Percentiles rank a stretch among this genome's conserved stretches.
Evolutionary conservation across 37 sponge, comb jelly and placozoan genomes (phyloP).

Genomic region (Geodia barretti): DNA sequence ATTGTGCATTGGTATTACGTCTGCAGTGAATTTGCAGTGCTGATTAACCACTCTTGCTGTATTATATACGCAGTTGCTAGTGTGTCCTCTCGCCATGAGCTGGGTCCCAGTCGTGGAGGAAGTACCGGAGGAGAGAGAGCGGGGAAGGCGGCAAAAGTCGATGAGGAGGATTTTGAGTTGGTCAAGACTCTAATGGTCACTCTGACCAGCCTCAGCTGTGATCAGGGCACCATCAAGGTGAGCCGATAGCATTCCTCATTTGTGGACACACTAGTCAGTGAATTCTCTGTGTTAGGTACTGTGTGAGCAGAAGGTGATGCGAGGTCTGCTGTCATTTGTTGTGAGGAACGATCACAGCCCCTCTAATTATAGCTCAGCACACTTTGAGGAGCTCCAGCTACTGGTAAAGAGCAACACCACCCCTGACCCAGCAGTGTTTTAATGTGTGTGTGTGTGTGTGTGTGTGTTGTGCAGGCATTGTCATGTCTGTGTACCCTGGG

Average conservation of each 20-base stretch:
- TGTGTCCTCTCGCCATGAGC: conserved; percentile 7
- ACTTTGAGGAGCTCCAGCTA: conserved; percentile 98
- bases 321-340: conserved; percentile 89
- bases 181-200: conserved; percentile 84
- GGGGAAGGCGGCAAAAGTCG: not conserved
- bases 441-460: not conserved
- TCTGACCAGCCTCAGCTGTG: conserved; percentile 64
- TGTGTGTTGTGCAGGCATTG: conserved; percentile 70
- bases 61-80: not conserved
- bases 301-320: conserved; percentile 61
- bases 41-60: no score
- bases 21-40: no score
- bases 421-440: no score
- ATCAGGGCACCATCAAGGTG: conserved; percentile 75
- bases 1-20: not conserved
- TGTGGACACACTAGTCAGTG: not conserved
- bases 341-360: conserved; percentile 82
- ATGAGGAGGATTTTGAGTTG: conserved; percentile 96
- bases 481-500: conserved; percentile 82
- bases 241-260: not conserved
- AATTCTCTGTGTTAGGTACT: conserved; percentile 60
- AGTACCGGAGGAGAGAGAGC: not conserved
- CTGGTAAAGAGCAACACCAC: conserved; percentile 53
- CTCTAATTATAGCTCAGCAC: conserved; percentile 84
- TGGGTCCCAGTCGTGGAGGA: not conserved